Evolutionary conservation across 64 coral and sea anemone genomes (phyloP), one percentile per base, ranked within the genome.

Genomic region (Porites lutea): DNA sequence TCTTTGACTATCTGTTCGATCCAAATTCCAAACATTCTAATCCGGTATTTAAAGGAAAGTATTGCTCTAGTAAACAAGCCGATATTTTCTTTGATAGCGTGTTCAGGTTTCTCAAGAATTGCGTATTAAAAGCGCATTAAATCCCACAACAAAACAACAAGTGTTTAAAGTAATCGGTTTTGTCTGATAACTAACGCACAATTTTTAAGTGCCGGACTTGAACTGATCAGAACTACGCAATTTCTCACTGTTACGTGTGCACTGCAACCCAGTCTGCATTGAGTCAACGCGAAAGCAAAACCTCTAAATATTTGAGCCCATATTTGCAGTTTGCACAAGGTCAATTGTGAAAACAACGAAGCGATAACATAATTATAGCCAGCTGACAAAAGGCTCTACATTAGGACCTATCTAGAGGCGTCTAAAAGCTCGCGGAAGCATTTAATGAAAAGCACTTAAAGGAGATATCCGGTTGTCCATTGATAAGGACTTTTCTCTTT

Each of bases 61-160:
- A 84, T 13, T 84, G 15, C 81, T 52, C 62, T 84, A 43, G 81
- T 84, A 84, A 84, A 84, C 81, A 84, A 12, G 45, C 18, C 45
- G 10, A 43, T 84, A 69, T 84, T 84, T 84, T 84, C 10, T 68
- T 48, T 68, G 69, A 84, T 84, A 84, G 63, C 81, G 48, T 68
- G 69, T 84, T 84, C 62, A 84, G 81, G 81, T 84, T 84, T 84
- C 81, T 48, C 3, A 84, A 69, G 81, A 84, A 84, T 68, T 84
- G 81, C 61, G 81, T 84, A 84, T 84, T 84, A 84, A 84, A 84
- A 69, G 81, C 63, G 81, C 81, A 84, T 84, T 84, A 84, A 84
- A 84, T 3, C 61, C 23, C 5, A 65, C 47, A 82, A 82, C 59
- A 65, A 82, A 48, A 78, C 59, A 84, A 84, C 37, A 13, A 47